Base-by-base conservation (phyloP, 2,797 vertebrate genomes). In the Urosaurus nigricauda region DNA sequence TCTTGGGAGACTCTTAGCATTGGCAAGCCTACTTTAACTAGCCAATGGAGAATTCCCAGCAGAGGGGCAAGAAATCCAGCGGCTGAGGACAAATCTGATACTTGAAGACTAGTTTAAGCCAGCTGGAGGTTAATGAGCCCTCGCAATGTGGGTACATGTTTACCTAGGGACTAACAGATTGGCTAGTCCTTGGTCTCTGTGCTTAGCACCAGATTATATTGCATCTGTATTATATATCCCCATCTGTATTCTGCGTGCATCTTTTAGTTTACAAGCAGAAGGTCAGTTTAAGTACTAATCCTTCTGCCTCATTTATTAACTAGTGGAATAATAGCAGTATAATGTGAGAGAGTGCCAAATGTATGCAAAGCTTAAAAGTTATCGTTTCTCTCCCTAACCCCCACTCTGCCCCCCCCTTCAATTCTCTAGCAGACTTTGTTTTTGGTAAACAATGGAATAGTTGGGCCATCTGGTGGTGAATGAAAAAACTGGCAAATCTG, bases 401-500 rank as follows among this genome's bases (percentile, higher is more conserved):
- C 73, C 29, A 9, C 13, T 19, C 37, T 51, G 47, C 47, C 84
- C 71, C 2, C 4, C 78, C 53, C 6, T n/a, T 43, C 5, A 13
- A 51, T n/a, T n/a, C 43, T 4, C 14, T 13, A 29, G 3, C 35
- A 32, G 79, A 68, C 58, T 89, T 77, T 74, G 13, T 53, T 91
- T 74, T 73, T 79, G 2, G 60, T 53, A 85, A 96, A 95, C 4
- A 16, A 93, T 94, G 95, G 96, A 91, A 94, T 94, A 81, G 93
- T 94, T 94, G 93, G 96, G 97, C 96, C 96, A 96, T 95, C 97
- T 97, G 94, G 96, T 96, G 96, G 97, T 82, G 93, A 93, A 58
- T 0, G 24, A 78, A 26, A 86, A 94, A 94, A 90, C 26, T 86
- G 84, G 86, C 93, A 94, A 14, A 5, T 51, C 91, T 71, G 40